A percentile compares a stretch with the other conserved stretches of the same genome.
phyloP scores from a whole-genome alignment of 2,888 invertebrate species.

The Cerceris rybyensis region DNA sequence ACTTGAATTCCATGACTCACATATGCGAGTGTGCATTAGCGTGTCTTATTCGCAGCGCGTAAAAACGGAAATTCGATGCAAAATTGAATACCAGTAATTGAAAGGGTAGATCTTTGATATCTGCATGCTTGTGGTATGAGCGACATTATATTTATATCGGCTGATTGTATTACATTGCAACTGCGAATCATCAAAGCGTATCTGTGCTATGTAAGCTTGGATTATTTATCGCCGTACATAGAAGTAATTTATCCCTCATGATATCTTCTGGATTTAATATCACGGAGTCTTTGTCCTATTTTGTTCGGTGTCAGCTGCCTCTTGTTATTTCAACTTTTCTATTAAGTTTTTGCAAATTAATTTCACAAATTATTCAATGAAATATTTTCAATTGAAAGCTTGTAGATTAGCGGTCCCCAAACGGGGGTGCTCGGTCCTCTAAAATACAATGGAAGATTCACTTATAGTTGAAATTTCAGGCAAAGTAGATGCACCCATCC shows the following conservation, averaged over 20 bases:
- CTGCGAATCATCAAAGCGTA: slow-evolving; percentile 20
- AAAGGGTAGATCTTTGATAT: slow-evolving; percentile 26
- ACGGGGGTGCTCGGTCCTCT: too few species aligned
- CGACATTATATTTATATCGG: slow-evolving; percentile 29
- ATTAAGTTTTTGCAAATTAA: not conserved
- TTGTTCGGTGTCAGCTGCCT: not conserved
- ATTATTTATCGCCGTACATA: slow-evolving; percentile 35
- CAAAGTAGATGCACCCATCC: too few species aligned
- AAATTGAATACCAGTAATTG: slow-evolving; percentile 28
- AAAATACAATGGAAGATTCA: too few species aligned
- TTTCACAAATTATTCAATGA: not conserved
- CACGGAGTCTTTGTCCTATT: slow-evolving; percentile 35
- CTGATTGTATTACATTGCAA: slow-evolving; percentile 37
- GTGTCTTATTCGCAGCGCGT: not conserved
- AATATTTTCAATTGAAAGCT: not conserved
- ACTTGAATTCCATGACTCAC: not conserved
- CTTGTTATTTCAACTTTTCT: not conserved
- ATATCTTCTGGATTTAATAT: slow-evolving; percentile 32
- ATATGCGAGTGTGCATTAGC: not conserved
- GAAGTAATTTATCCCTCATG: slow-evolving; percentile 18
- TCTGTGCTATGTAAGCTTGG: slow-evolving; percentile 15
- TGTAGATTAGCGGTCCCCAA: too few species aligned
- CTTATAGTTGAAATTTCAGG: too few species aligned
- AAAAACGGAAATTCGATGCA: slow-evolving; percentile 28
- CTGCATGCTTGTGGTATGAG: slow-evolving; percentile 20